A percentile compares a stretch with the other conserved stretches of the same genome.
Conservation (phyloP, 2,113 vertebrate species). For the Microcebus tavaratra region DNA sequence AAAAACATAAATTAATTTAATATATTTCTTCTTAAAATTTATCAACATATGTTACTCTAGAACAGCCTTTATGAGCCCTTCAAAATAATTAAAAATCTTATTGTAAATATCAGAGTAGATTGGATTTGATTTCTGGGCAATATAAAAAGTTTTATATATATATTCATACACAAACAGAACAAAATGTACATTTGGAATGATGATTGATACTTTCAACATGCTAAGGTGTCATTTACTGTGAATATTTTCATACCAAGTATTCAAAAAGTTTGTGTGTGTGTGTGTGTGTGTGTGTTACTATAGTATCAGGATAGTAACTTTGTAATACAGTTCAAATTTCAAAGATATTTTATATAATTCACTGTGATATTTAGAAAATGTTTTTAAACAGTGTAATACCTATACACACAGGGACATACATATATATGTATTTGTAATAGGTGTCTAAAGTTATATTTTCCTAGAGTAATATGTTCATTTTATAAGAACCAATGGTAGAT, state of each 20-base stretch:
- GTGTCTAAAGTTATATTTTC: not conserved
- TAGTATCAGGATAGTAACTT: not conserved
- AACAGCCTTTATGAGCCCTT: not conserved
- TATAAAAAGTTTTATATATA: not conserved
- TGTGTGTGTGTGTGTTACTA: not conserved
- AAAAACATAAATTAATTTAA: constrained; percentile 9
- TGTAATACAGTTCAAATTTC: not conserved
- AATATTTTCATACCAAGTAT: not conserved
- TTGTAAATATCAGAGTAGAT: not conserved
- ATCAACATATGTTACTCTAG: not conserved
- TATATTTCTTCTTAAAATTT: not conserved
- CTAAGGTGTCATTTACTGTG: not conserved
- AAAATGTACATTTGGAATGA: not conserved
- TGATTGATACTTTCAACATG: not conserved
- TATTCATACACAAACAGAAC: not conserved
- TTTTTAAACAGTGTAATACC: not conserved
- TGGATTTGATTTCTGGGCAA: not conserved
- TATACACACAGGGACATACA: not conserved
- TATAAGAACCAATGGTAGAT: not conserved
- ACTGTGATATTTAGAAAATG: not conserved
- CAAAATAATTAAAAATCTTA: not conserved
- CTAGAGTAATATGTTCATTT: not conserved
- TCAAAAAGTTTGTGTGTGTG: not conserved
- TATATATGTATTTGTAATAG: not conserved
- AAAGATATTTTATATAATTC: not conserved